Evolutionary conservation across 2,797 vertebrate species (phyloP).

Genomic region (Diceros bicornis): DNA sequence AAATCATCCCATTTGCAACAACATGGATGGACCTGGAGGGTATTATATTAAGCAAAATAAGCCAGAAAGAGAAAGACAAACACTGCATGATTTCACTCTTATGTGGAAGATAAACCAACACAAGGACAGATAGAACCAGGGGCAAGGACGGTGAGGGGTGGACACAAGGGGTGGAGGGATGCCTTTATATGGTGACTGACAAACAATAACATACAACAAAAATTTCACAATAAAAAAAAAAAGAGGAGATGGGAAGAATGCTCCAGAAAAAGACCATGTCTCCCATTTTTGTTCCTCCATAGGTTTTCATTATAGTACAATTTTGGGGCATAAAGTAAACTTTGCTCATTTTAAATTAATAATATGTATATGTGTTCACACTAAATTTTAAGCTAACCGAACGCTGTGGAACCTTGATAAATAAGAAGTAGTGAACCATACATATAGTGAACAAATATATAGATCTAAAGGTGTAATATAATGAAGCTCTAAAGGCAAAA

Average conservation of each 20-base stretch:
- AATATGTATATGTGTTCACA: background rate
- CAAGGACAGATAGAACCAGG: too few species aligned
- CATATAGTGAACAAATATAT: background rate
- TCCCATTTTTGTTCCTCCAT: background rate
- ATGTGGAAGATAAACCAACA: too few species aligned
- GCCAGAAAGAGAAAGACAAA: too few species aligned
- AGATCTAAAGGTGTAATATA: background rate
- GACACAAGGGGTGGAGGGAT: too few species aligned
- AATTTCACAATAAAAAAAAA: too few species aligned
- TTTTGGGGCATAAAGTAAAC: background rate
- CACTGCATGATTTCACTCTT: too few species aligned
- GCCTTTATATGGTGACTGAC: too few species aligned
- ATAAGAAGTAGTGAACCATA: background rate
- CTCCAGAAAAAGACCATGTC: background rate
- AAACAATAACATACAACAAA: too few species aligned
- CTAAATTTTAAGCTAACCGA: background rate
- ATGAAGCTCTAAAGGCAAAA: conserved; percentile 31
- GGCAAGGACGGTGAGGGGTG: too few species aligned
- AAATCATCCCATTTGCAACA: too few species aligned
- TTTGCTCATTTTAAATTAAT: background rate
- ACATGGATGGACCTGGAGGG: too few species aligned
- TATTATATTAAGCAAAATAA: too few species aligned
- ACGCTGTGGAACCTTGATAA: background rate
- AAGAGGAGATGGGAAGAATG: background rate
- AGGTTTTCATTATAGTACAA: background rate